These are phyloP conservation scores for Arenicola marina DNA, from an alignment of 2,888 invertebrate species.

Conservation along the genomic window DNA sequence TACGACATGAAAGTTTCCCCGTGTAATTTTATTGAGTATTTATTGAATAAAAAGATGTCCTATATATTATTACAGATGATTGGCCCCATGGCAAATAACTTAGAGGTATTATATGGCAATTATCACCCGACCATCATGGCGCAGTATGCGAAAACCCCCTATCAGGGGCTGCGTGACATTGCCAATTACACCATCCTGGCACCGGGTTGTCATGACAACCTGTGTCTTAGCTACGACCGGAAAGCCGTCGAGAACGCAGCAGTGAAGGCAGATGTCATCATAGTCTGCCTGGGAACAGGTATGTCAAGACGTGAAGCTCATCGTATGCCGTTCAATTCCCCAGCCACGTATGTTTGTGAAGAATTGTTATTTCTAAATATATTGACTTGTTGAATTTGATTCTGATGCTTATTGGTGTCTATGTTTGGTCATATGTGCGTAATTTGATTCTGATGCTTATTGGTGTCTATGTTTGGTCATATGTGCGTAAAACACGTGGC, in stretches of 20 bases:
- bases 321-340: no score
- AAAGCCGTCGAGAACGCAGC: constrained; percentile 4
- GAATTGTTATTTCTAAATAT: no score
- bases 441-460: no score
- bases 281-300: constrained; percentile 31
- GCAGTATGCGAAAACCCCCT: constrained; percentile 42
- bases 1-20: no score
- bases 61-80: constrained; percentile 39
- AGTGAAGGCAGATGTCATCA: constrained; percentile 14
- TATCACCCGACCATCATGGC: constrained; percentile 43
- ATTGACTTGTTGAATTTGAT: no score
- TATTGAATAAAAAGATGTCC: not conserved
- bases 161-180: constrained; percentile 38
- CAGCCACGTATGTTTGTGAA: no score
- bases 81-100: constrained; percentile 54
- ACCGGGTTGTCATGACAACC: constrained; percentile 44
- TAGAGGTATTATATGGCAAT: constrained; percentile 46
- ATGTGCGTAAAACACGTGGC: no score
- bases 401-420: not conserved
- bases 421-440: not conserved
- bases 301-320: no score
- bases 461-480: no score
- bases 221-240: constrained; percentile 40
- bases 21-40: not conserved
- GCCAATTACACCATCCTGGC: constrained; percentile 31